Evolutionary conservation across 2,113 vertebrate species (phyloP), one percentile per base, ranked within the genome.

Genomic region (Pseudopodoces humilis): DNA sequence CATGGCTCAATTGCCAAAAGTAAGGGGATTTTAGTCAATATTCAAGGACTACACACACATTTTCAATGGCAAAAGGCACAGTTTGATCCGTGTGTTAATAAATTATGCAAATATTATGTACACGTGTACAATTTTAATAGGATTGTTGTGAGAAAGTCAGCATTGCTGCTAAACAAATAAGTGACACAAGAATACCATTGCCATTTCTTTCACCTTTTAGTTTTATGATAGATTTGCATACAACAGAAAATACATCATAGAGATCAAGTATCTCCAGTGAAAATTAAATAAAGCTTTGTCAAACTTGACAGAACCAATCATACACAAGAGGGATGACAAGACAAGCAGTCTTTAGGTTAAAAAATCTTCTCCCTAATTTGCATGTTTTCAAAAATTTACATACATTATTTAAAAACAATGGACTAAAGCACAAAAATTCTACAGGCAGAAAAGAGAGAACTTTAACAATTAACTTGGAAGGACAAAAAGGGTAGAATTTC

Each of bases 391-490:
- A 97, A 98, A 98, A 98, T 98, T 98, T 98, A 97, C 98, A 98
- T 98, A 98, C 97, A 98, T 98, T 98, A 98, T 98, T 98, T 98
- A 98, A 97, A 98, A 98, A 98, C 97, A 98, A 97, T 97, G 96
- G 96, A 96, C 96, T 94, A 19, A 93, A 95, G 97, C 96, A 95
- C 88, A 96, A 94, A 97, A 97, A 97, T 97, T 96, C 95, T 95
- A 97, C 96, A 97, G 97, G 95, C 94, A 97, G 95, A 97, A 95
- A 96, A 97, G 96, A 97, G 94, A 97, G 98, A 98, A 98, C 98
- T 98, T 98, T 97, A 98, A 98, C 98, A 98, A 99, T 99, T 99
- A 99, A 98, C 98, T 98, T 98, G 86, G 98, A 99, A 99, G 98
- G 98, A 98, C 98, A 99, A 98, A 98, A 98, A 98, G 98, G 98